These are phyloP conservation scores for Benitochromis conjunctus DNA, from an alignment of 2,113 vertebrate species.

Conservation along the genomic window DNA sequence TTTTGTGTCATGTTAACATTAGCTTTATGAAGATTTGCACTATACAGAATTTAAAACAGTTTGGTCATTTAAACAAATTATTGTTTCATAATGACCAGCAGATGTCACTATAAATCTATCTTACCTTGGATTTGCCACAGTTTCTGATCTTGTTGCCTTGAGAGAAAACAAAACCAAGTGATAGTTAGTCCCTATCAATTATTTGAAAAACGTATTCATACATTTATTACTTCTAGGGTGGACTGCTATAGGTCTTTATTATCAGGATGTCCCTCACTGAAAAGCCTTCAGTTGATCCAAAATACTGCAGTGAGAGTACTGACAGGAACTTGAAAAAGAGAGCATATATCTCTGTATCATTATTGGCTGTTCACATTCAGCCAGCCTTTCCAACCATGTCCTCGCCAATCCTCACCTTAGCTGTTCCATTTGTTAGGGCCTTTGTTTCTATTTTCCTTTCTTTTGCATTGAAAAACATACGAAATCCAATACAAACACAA, in stretches of 20 bases:
- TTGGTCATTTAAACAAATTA: neutral
- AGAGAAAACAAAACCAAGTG: neutral
- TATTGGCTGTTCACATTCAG: neutral
- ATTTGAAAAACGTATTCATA: neutral
- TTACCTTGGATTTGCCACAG: conserved; percentile 68
- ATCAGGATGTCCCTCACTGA: neutral
- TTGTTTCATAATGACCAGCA: conserved; percentile 4
- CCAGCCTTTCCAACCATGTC: neutral
- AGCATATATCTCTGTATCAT: neutral
- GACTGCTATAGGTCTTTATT: neutral
- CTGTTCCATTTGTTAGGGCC: neutral
- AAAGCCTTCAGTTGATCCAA: neutral
- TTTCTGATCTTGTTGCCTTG: conserved; percentile 64
- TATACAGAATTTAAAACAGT: neutral
- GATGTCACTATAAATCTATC: conserved; percentile 20
- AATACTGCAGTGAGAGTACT: neutral
- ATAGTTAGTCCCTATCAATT: neutral
- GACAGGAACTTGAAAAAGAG: neutral
- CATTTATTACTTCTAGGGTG: no score
- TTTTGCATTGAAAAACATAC: neutral
- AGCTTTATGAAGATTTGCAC: neutral
- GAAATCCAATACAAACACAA: neutral
- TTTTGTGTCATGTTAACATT: neutral
- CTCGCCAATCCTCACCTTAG: neutral
- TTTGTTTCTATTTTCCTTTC: neutral